Base-by-base conservation (phyloP, 53 echinoderm and acorn worm genomes). In the Stichopus horrens region DNA sequence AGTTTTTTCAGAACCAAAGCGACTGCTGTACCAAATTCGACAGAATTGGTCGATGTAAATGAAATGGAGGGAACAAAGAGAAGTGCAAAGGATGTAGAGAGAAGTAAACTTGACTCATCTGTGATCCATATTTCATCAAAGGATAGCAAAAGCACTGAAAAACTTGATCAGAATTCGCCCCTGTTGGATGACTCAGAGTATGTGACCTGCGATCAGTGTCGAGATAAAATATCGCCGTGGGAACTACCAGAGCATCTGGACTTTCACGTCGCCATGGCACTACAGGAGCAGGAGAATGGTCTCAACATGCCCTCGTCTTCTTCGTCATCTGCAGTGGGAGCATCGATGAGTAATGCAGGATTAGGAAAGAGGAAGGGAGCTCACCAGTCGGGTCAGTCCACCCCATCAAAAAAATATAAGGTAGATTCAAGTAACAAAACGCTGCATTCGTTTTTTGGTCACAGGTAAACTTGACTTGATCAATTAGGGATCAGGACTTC, bases 161-260 rank as follows among this genome's bases (percentile, higher is more conserved):
- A 37, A 37, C 37, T 37, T 37, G 37, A 37, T 1, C 11, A 63
- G 16, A 63, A 63, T 63, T 16, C 7, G 16, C 63, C 63, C 7
- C 63, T 5, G 63, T 63, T 16, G 4, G 77, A 87, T 10, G 51
- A 58, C 23, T 23, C 90, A 22, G 95, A 95, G 89, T 88, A 66
- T 7, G 85, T 95, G 23, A 56, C 57, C 23, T 99, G 99, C 73
- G 96, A 99, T 52, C 96, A 94, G 80, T 99, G 99, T 83, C 51
- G 81, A n/a, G 56, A 88, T 54, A 53, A 55, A 6, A 88, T 99
- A 16, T 90, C 84, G 23, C 92, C 92, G 4, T 99, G 99, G 99
- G 99, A 99, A 57, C 92, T 92, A 53, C 96, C 96, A 5, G 99
- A 99, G 76, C 99, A 99, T 78, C 57, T 96, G 74, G 99, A 99